Conservation (phyloP, 1,140 invertebrate genomes). For the Saccostrea glomerata region DNA sequence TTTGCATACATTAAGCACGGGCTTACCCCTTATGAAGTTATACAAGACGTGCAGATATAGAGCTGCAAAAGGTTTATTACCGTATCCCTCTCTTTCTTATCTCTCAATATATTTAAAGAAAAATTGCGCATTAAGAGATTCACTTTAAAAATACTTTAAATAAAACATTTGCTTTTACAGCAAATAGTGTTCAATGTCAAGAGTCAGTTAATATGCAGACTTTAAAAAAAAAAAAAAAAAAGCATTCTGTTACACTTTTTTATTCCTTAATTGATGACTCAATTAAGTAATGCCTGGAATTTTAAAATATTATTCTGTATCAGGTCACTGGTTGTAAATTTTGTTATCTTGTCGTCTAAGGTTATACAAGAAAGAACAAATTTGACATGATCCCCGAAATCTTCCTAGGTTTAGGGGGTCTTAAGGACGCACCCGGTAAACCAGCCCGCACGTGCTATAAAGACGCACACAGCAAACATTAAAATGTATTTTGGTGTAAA, state of each 20-base stretch:
- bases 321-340: background rate
- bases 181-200: background rate
- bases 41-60: background rate
- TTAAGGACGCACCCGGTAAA: slow-evolving; percentile 4
- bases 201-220: background rate
- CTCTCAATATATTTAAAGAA: background rate
- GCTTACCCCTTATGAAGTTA: background rate
- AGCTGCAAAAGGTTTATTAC: background rate
- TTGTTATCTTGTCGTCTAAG: background rate
- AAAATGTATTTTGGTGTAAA: background rate
- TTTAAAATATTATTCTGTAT: slow-evolving; percentile 14
- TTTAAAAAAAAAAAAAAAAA: too few relatives aligned
- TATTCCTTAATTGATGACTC: background rate
- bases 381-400: background rate
- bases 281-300: slow-evolving; percentile 1
- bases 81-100: background rate
- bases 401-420: background rate
- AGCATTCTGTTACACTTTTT: background rate
- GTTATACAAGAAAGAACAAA: background rate
- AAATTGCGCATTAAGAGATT: slow-evolving; percentile 17
- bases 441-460: background rate
- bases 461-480: background rate
- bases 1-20: slow-evolving; percentile 11
- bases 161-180: background rate
- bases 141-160: background rate